These are phyloP conservation scores for Mylabris sibirica DNA, from an alignment of 2,888 invertebrate species.

Conservation along the genomic window DNA sequence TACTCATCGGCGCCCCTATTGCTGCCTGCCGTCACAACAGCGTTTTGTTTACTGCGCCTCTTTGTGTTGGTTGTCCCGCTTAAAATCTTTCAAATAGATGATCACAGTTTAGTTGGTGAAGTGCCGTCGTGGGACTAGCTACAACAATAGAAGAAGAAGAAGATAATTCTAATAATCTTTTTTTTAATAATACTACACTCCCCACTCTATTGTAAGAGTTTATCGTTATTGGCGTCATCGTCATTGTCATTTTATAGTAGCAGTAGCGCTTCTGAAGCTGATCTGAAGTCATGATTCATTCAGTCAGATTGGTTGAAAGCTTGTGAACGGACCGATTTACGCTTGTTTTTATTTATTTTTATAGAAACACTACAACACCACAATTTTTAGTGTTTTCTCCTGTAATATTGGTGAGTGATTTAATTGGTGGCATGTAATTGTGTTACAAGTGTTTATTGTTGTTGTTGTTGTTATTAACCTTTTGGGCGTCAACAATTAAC, in stretches of 20 bases:
- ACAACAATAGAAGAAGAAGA: not conserved
- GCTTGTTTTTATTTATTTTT: not conserved
- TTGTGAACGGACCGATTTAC: constrained; percentile 23
- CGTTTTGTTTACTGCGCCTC: constrained; percentile 33
- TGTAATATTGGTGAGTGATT: not conserved
- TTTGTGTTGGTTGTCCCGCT: constrained; percentile 20
- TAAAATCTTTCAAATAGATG: constrained; percentile 9
- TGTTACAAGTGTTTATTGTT: not conserved
- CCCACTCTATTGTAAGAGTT: not conserved
- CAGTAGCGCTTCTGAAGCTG: not conserved
- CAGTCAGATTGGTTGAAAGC: constrained; percentile 26
- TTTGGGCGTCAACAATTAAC: not conserved
- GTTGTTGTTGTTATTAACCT: no score
- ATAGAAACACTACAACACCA: not conserved
- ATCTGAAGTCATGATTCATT: constrained; percentile 28
- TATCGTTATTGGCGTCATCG: constrained; percentile 9
- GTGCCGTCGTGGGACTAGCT: constrained; percentile 22
- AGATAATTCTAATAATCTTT: not conserved
- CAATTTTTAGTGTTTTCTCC: not conserved
- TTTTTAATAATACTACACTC: not conserved
- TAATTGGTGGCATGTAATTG: constrained; percentile 5
- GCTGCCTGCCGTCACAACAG: constrained; percentile 23
- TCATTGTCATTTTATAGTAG: constrained; percentile 1
- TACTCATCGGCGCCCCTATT: constrained; percentile 12
- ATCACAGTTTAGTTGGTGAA: constrained; percentile 5